Conservation (phyloP, 2,888 invertebrate species). For the Caenorhabditis becei region DNA sequence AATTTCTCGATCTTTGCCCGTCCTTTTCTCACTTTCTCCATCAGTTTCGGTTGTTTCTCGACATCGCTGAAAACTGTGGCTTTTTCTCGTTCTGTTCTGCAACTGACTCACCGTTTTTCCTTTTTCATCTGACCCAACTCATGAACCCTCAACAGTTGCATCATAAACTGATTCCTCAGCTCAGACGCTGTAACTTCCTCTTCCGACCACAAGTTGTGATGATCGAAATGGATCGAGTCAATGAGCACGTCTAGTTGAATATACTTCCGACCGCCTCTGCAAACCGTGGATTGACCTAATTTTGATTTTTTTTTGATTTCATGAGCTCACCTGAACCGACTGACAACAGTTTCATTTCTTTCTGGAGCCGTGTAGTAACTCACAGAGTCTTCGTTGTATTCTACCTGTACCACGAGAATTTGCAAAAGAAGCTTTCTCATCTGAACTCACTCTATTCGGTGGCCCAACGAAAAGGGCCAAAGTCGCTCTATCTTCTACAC, state of each 20-base stretch:
- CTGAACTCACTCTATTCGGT: conserved; percentile 31
- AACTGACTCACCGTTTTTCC: conserved; percentile 40
- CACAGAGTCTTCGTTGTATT: conserved; percentile 40
- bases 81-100: background rate
- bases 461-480: conserved; percentile 6
- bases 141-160: conserved; percentile 50
- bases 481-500: conserved; percentile 24
- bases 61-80: conserved; percentile 24
- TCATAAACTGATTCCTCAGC: conserved; percentile 44
- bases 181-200: conserved; percentile 44
- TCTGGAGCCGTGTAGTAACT: conserved; percentile 45
- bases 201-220: conserved; percentile 54
- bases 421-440: background rate
- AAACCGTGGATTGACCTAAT: background rate
- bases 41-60: conserved; percentile 26
- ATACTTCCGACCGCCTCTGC: conserved; percentile 32
- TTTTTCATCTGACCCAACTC: conserved; percentile 41
- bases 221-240: conserved; percentile 64
- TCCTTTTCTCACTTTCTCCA: conserved; percentile 39
- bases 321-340: conserved; percentile 17
- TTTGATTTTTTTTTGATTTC: background rate
- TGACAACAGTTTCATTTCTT: conserved; percentile 15
- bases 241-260: conserved; percentile 58
- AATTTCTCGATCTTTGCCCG: conserved; percentile 37
- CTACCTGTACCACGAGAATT: conserved; percentile 38